A percentile compares a stretch with the other conserved stretches of the same genome.
These are phyloP conservation scores for Idaea aversata DNA, from an alignment of 2,888 invertebrate genomes.

Conservation along the genomic window DNA sequence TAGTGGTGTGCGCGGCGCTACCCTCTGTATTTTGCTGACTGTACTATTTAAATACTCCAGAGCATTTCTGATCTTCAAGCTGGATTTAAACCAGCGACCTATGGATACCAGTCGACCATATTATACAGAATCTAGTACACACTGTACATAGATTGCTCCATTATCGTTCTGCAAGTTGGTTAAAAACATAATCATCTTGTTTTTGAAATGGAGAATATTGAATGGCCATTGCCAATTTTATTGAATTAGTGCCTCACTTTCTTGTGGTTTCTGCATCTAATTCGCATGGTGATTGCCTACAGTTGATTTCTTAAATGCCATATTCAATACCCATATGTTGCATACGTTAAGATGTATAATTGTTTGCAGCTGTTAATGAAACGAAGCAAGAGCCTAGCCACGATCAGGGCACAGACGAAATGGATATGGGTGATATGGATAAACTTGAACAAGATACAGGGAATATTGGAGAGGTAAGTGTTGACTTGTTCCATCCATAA, in stretches of 20 bases:
- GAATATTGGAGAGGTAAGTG: slow-evolving; percentile 72
- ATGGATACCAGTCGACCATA: background rate
- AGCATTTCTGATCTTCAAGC: background rate
- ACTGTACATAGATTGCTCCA: slow-evolving; percentile 45
- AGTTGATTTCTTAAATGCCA: slow-evolving; percentile 15
- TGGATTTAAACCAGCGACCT: background rate
- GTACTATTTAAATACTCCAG: slow-evolving; percentile 3
- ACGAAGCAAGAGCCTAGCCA: slow-evolving; percentile 55
- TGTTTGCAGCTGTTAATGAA: slow-evolving; percentile 42
- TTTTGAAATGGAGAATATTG: slow-evolving; percentile 70
- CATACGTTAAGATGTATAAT: slow-evolving; percentile 12
- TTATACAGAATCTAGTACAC: background rate
- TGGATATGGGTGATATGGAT: slow-evolving; percentile 78
- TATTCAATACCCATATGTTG: background rate
- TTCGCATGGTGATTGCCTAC: slow-evolving; percentile 30
- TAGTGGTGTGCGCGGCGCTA: no score
- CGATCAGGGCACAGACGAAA: slow-evolving; percentile 68
- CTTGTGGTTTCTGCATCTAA: slow-evolving; percentile 29
- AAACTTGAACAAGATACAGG: slow-evolving; percentile 74
- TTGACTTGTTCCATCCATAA: background rate
- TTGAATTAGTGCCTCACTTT: slow-evolving; percentile 24
- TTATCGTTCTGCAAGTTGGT: slow-evolving; percentile 69
- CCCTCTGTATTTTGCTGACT: no score
- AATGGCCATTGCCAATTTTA: slow-evolving; percentile 27
- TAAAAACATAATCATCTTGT: slow-evolving; percentile 61